A percentile compares a stretch with the other conserved stretches of the same genome.
Conservation (phyloP, 1,140 invertebrate genomes). For the Amphibalanus amphitrite region DNA sequence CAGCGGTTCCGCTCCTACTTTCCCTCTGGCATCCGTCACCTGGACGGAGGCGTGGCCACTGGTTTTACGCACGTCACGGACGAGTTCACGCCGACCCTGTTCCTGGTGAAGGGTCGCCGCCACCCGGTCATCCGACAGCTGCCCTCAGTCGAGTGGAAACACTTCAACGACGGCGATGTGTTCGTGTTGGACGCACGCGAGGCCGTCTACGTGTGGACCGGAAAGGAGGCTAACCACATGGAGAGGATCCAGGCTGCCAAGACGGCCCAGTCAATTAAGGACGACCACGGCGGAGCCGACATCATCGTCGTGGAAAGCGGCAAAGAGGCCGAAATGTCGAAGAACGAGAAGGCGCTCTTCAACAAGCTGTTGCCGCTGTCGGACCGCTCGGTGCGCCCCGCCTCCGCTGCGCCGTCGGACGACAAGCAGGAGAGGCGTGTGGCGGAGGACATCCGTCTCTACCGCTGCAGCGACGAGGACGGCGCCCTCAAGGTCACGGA, state of each 20-base stretch:
- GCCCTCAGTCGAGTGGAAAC: constrained; percentile 47
- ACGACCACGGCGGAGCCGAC: constrained; percentile 27
- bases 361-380: constrained; percentile 50
- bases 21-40: constrained; percentile 42
- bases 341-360: constrained; percentile 43
- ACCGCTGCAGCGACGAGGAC: constrained; percentile 51
- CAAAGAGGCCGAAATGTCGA: constrained; percentile 51
- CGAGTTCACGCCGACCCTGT: constrained; percentile 37
- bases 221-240: constrained; percentile 45
- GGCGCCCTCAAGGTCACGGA: constrained; percentile 54
- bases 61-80: constrained; percentile 36
- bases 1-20: constrained; percentile 69
- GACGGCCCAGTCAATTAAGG: constrained; percentile 27
- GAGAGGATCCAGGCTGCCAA: constrained; percentile 45
- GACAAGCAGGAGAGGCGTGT: constrained; percentile 15
- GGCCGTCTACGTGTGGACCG: constrained; percentile 59
- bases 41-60: constrained; percentile 38
- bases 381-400: constrained; percentile 20
- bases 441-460: constrained; percentile 37
- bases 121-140: constrained; percentile 47
- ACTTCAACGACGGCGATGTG: constrained; percentile 69
- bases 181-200: constrained; percentile 57
- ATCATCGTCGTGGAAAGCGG: constrained; percentile 69
- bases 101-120: constrained; percentile 48
- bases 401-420: constrained; percentile 23